phyloP scores from a whole-genome alignment of 2,888 invertebrate genomes.

The Catocala fraxini region DNA sequence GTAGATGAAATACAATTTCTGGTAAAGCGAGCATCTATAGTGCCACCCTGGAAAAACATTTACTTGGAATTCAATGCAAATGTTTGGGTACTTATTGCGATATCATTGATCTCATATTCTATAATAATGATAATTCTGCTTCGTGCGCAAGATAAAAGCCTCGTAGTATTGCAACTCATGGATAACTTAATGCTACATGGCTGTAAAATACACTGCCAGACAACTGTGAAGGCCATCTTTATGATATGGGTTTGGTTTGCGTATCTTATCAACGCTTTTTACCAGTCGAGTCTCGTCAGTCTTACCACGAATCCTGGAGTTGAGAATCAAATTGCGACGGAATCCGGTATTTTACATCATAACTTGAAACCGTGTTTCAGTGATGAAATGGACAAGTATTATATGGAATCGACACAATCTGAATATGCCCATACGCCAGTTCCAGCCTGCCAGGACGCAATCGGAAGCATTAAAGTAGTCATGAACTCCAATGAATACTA shows the following conservation, averaged over 20 bases:
- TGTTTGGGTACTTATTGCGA: conserved; percentile 31
- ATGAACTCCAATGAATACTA: conserved; percentile 53
- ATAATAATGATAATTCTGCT: conserved; percentile 25
- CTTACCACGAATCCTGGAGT: conserved; percentile 44
- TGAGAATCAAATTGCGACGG: conserved; percentile 39
- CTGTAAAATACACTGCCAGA: conserved; percentile 15
- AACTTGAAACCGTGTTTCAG: conserved; percentile 28
- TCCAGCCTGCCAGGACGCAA: conserved; percentile 33
- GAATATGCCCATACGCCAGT: conserved; percentile 4
- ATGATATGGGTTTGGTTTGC: conserved; percentile 67
- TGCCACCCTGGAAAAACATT: conserved; percentile 44
- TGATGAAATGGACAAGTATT: conserved; percentile 40
- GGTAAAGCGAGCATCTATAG: conserved; percentile 26
- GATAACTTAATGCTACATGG: conserved; percentile 24
- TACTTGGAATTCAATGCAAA: conserved; percentile 45
- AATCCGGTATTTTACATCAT: conserved; percentile 18
- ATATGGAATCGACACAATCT: conserved; percentile 32
- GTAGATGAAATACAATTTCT: conserved; percentile 31
- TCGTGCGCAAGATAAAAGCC: conserved; percentile 20
- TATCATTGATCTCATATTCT: conserved; percentile 16
- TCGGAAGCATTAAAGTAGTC: conserved; percentile 57
- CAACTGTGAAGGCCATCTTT: conserved; percentile 30
- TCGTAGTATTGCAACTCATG: conserved; percentile 24
- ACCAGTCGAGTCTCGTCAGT: conserved; percentile 53
- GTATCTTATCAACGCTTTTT: conserved; percentile 50